Conservation (phyloP, 2,113 vertebrate species). For the Cheilinus undulatus region DNA sequence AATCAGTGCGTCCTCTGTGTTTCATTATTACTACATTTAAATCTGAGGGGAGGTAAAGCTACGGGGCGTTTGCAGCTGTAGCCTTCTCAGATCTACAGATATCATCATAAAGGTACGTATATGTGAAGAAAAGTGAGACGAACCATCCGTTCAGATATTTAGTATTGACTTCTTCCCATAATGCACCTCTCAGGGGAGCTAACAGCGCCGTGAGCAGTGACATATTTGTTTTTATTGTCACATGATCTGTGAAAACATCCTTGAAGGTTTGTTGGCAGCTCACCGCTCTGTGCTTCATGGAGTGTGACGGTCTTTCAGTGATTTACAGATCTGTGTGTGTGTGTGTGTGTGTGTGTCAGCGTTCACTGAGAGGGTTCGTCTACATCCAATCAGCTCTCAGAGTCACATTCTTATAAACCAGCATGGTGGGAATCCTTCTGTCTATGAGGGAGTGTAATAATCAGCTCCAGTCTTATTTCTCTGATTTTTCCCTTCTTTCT, state of each 20-base stretch:
- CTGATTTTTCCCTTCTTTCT: neutral
- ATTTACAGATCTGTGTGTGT: no score
- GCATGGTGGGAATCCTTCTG: no score
- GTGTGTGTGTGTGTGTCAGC: neutral
- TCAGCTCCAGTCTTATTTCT: neutral
- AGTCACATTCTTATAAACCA: no score
- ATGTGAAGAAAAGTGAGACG: neutral
- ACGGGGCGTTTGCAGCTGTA: no score
- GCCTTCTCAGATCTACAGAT: no score
- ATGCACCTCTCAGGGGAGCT: neutral
- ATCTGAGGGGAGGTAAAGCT: no score
- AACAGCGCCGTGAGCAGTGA: neutral
- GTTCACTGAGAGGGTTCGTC: neutral
- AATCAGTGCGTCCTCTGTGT: no score
- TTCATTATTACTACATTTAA: no score
- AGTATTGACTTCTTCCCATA: neutral
- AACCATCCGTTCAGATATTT: neutral
- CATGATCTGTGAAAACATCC: neutral
- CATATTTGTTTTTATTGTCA: constrained; percentile 11
- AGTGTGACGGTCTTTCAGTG: constrained; percentile 9
- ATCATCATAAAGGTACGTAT: neutral
- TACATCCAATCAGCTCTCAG: no score
- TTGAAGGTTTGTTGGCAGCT: constrained; percentile 22
- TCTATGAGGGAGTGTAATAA: no score
- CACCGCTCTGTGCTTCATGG: constrained; percentile 14